Conservation (phyloP, 2,797 vertebrate species). For the Argya squamiceps region DNA sequence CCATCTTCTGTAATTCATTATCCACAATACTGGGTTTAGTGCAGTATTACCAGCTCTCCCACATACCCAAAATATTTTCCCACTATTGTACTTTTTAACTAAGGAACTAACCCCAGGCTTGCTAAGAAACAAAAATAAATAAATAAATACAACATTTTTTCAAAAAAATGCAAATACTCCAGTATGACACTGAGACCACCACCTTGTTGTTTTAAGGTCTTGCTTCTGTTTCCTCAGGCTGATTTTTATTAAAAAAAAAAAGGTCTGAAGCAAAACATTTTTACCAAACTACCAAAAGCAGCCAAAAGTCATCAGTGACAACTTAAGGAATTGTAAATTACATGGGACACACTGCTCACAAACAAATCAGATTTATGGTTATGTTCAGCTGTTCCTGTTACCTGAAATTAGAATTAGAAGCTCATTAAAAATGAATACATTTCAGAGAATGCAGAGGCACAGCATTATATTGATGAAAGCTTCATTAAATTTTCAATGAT, state of each 20-base stretch:
- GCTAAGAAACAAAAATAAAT: background rate
- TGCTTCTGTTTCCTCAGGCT: background rate
- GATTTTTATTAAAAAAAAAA: background rate
- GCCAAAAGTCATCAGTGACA: background rate
- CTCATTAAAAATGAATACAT: constrained; percentile 78
- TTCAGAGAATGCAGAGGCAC: constrained; percentile 61
- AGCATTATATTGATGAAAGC: constrained; percentile 75
- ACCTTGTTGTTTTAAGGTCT: background rate
- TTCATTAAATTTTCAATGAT: constrained; percentile 81
- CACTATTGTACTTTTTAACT: background rate
- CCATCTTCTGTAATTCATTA: constrained; percentile 27
- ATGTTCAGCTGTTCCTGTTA: constrained; percentile 69
- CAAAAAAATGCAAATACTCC: background rate
- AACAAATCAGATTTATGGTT: constrained; percentile 62
- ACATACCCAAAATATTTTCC: background rate
- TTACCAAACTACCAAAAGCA: background rate
- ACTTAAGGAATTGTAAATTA: constrained; percentile 5
- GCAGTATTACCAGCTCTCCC: background rate
- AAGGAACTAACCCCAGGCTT: background rate
- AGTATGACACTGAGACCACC: background rate
- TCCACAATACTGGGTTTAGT: background rate
- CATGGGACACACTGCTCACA: constrained; percentile 4
- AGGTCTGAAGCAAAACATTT: background rate
- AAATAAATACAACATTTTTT: background rate
- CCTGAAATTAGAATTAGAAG: constrained; percentile 73